Conservation (phyloP, 2,888 invertebrate genomes). For the Parnassius smintheus region DNA sequence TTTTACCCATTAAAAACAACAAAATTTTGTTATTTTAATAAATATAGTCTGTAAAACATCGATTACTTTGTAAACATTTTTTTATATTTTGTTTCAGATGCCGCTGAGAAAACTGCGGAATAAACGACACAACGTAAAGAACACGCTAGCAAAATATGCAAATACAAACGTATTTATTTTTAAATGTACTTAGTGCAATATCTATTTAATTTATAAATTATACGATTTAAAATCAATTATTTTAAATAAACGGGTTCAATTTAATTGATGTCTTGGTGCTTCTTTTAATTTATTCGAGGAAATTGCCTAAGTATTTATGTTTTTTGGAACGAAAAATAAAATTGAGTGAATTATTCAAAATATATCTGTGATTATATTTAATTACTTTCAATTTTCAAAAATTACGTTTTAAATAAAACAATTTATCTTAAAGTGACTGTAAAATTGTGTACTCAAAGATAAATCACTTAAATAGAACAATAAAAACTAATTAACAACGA, state of each 20-base stretch:
- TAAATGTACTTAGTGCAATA: constrained; percentile 61
- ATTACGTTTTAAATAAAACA: background rate
- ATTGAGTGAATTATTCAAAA: background rate
- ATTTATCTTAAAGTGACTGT: background rate
- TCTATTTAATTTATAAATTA: constrained; percentile 38
- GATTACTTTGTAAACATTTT: background rate
- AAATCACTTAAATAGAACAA: constrained; percentile 1
- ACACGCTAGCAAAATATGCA: constrained; percentile 32
- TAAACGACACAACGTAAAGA: constrained; percentile 24
- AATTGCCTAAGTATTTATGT: constrained; percentile 8
- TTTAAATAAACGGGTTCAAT: constrained; percentile 44
- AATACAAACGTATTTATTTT: constrained; percentile 42
- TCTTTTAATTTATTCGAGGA: constrained; percentile 27
- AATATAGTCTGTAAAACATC: no score
- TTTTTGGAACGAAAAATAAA: constrained; percentile 8
- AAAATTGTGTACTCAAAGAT: background rate
- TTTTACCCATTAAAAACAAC: no score
- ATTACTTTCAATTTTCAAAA: background rate
- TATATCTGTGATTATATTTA: background rate
- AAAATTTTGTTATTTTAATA: no score
- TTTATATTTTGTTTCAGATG: constrained; percentile 53
- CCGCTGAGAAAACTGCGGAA: constrained; percentile 37
- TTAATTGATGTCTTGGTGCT: constrained; percentile 41
- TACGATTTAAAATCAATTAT: constrained; percentile 42
- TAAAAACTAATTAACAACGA: no score